Percentiles rank a stretch among this genome's conserved stretches.
phyloP scores from a whole-genome alignment of 1,140 invertebrate species.

The Mactra quadrangularis region DNA sequence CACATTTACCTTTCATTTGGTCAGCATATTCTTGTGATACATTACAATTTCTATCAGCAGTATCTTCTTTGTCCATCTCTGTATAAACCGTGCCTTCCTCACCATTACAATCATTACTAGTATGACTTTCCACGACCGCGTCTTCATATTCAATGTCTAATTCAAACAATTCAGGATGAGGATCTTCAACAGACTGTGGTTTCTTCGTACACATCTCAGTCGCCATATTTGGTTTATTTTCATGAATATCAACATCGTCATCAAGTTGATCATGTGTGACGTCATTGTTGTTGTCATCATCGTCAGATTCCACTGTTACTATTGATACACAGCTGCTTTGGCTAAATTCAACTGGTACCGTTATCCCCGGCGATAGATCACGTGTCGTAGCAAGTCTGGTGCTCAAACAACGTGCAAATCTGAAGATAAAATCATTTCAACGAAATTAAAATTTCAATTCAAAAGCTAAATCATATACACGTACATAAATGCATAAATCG shows the following conservation, averaged over 20 bases:
- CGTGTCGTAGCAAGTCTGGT: neutral
- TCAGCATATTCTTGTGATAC: too few species aligned
- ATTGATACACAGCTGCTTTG: neutral
- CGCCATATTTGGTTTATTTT: neutral
- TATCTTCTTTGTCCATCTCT: too few species aligned
- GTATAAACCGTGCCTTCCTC: too few species aligned
- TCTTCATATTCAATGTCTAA: neutral
- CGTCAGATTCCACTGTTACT: neutral
- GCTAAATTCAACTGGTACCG: slow-evolving; percentile 37
- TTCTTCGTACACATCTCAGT: too few species aligned
- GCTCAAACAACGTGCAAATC: neutral
- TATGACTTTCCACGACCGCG: neutral
- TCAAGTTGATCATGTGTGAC: neutral
- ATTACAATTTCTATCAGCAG: too few species aligned
- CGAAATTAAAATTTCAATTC: neutral
- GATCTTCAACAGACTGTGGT: too few species aligned
- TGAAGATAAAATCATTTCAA: neutral
- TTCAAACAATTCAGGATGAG: neutral
- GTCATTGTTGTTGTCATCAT: neutral
- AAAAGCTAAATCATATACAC: neutral
- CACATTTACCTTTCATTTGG: too few species aligned
- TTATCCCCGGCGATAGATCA: slow-evolving; percentile 10
- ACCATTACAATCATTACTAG: too few species aligned
- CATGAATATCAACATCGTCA: neutral
- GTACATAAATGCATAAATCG: neutral